These are phyloP conservation scores for Noturus placidus DNA, from an alignment of 2,113 vertebrate species.

Conservation along the genomic window DNA sequence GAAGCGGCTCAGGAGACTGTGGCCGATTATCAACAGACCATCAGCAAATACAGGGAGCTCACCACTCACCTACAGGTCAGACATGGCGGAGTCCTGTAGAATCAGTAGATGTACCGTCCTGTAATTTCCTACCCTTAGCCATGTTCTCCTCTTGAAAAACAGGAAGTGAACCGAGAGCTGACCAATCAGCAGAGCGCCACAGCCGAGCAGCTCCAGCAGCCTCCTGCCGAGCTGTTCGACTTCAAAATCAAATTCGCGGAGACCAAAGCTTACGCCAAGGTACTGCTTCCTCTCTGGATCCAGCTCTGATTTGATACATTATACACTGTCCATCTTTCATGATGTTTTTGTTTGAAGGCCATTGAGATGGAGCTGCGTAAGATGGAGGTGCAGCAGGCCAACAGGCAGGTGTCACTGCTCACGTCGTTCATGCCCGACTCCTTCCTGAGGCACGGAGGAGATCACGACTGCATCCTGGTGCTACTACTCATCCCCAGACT, in stretches of 20 bases:
- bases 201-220: slow-evolving; percentile 86
- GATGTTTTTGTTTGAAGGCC: slow-evolving; percentile 72
- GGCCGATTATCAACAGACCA: slow-evolving; percentile 95
- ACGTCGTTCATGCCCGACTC: slow-evolving; percentile 98
- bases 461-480: slow-evolving; percentile 94
- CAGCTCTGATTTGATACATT: background rate
- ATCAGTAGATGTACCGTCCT: background rate
- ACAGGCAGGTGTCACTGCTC: slow-evolving; percentile 88
- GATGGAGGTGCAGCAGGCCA: slow-evolving; percentile 94
- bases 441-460: slow-evolving; percentile 93
- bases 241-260: slow-evolving; percentile 99
- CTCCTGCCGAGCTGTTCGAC: slow-evolving; percentile 90
- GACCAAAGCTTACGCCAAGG: slow-evolving; percentile 97
- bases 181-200: slow-evolving; percentile 85
- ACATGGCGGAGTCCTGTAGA: background rate
- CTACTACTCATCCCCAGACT: slow-evolving; percentile 94
- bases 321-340: background rate
- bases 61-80: slow-evolving; percentile 86
- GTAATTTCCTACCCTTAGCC: background rate
- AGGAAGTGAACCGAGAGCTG: slow-evolving; percentile 93
- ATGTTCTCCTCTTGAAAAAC: background rate
- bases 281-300: slow-evolving; percentile 47
- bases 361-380: slow-evolving; percentile 98
- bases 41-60: slow-evolving; percentile 92
- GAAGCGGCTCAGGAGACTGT: slow-evolving; percentile 94